Evolutionary conservation across 1,140 invertebrate species (phyloP).

Genomic region (Drosophila teissieri): DNA sequence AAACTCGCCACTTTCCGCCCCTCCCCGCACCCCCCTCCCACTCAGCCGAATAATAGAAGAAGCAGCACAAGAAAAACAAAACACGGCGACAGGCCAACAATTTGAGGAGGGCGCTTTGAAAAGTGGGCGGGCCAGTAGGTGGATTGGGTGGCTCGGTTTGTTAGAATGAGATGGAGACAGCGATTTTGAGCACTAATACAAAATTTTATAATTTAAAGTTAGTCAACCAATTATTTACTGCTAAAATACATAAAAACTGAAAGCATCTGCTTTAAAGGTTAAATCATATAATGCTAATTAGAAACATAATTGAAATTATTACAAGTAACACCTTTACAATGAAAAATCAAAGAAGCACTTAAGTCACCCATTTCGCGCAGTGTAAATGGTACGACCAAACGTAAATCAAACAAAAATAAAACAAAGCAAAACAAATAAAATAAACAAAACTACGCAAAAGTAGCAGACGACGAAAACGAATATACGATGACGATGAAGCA

Average conservation of each 20-base stretch:
- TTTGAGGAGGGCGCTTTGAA: slow-evolving; percentile 40
- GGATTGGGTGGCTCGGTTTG: neutral
- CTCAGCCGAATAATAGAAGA: slow-evolving; percentile 31
- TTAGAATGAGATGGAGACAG: neutral
- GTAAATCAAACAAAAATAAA: slow-evolving; percentile 81
- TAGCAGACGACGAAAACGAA: slow-evolving; percentile 54
- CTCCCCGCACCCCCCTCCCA: neutral
- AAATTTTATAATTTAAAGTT: neutral
- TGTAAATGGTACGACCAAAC: slow-evolving; percentile 54
- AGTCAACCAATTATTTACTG: neutral
- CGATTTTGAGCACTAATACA: neutral
- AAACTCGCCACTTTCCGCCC: slow-evolving; percentile 30
- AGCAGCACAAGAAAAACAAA: slow-evolving; percentile 71
- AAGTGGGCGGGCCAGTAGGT: neutral
- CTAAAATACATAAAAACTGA: neutral
- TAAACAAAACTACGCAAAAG: slow-evolving; percentile 78
- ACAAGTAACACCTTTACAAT: no score
- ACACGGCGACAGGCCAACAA: slow-evolving; percentile 55
- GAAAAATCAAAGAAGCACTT: no score
- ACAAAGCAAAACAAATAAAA: slow-evolving; percentile 80
- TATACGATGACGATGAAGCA: slow-evolving; percentile 54
- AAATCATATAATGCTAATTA: neutral
- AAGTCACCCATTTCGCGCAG: neutral
- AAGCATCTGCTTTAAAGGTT: neutral
- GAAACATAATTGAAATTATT: no score